Evolutionary conservation across 2,888 invertebrate species (phyloP), one percentile per base, ranked within the genome.

Genomic region (Listrodromus nycthemerus): DNA sequence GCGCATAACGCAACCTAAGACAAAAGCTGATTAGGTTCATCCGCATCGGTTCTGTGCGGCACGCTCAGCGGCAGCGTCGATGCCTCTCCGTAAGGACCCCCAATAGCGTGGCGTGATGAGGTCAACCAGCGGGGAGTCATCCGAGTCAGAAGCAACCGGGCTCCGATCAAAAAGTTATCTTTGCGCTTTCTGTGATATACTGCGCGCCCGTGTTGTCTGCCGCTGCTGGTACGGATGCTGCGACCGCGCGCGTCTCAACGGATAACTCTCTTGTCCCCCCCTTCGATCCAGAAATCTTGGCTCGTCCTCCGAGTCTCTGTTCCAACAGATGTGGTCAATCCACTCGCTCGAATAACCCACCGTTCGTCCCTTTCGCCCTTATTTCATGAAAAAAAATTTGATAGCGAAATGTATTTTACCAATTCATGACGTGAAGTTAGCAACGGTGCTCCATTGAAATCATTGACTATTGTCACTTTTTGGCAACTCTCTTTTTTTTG

Each of bases 61-160:
- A 61, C 55, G 41, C 65, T 69, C 48, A 67, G 67, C 88, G 90
- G 77, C 88, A 41, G 76, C 88, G 90, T 80, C 88, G 90, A 91
- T 89, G 89, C 13, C 41, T 41, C 89, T 89, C 89, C 90, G 91
- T 90, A 91, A 89, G 91, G 92, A 92, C 92, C 92, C 92, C 92
- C 91, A 92, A 41, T 91, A 89, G 92, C 90, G 92, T 90, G 86
- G 91, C 90, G 90, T 92, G 92, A 92, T 92, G 92, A 92, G 92
- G 92, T 92, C 92, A 92, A 92, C 86, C 92, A 91, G 91, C 92
- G 87, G 92, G 92, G 91, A 90, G 92, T 91, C 91, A 91, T 86
- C 87, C 84, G 61, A 78, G 74, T 71, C 76, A 73, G 80, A 82
- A 66, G 83, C 70, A 66, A 80, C 80, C 74, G 70, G 74, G 73